A percentile compares a stretch with the other conserved stretches of the same genome.
Evolutionary conservation across 2,888 invertebrate genomes (phyloP).

Genomic region (Oscheius sp.): DNA sequence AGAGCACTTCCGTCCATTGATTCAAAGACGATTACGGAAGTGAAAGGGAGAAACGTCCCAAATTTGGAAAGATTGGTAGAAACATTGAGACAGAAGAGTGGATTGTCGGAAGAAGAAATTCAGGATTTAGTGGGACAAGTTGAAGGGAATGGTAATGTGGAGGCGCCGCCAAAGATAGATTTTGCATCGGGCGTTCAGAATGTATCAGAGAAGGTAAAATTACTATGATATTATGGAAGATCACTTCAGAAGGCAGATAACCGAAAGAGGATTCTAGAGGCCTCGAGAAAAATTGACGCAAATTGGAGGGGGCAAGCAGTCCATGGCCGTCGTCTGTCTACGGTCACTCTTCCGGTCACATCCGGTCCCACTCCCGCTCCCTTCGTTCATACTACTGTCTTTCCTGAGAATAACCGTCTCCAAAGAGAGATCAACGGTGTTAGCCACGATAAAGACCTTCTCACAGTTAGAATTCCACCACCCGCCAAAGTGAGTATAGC

Average conservation of each 20-base stretch:
- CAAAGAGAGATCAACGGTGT: conserved; percentile 17
- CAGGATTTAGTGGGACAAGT: conserved; percentile 58
- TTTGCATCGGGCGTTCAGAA: conserved; percentile 50
- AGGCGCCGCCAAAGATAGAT: conserved; percentile 48
- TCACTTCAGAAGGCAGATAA: conserved; percentile 16
- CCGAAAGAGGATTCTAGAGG: conserved; percentile 21
- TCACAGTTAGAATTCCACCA: no score
- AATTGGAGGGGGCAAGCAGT: conserved; percentile 3
- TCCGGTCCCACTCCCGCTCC: conserved; percentile 13
- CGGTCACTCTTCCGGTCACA: conserved; percentile 15
- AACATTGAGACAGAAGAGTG: conserved; percentile 54
- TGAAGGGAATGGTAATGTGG: conserved; percentile 40
- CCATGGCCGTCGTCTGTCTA: neutral
- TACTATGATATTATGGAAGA: neutral
- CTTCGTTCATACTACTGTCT: neutral
- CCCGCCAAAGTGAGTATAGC: neutral
- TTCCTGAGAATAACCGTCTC: conserved; percentile 15
- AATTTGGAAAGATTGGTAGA: conserved; percentile 56
- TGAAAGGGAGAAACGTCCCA: conserved; percentile 40
- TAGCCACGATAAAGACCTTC: conserved; percentile 15
- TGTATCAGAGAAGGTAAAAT: conserved; percentile 37
- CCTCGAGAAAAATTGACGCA: conserved; percentile 24
- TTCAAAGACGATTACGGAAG: neutral
- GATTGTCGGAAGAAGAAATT: conserved; percentile 58
- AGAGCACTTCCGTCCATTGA: neutral